Percentiles rank a stretch among this genome's conserved stretches.
Evolutionary conservation across 2,888 invertebrate species (phyloP).

Genomic region (Apamea crenata): DNA sequence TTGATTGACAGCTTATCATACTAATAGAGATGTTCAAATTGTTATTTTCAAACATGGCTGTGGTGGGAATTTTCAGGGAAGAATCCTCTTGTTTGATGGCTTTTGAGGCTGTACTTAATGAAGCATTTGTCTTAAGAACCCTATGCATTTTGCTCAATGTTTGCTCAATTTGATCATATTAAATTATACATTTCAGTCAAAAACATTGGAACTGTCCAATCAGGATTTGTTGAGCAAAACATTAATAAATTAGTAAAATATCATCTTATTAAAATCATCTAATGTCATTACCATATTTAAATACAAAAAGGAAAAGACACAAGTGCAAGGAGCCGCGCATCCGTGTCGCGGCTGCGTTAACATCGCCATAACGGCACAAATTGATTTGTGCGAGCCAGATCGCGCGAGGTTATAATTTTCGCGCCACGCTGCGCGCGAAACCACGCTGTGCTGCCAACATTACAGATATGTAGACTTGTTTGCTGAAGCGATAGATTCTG

Average conservation of each 20-base stretch:
- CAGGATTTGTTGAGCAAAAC: background rate
- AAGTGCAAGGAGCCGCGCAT: slow-evolving; percentile 60
- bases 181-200: background rate
- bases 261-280: slow-evolving; percentile 24
- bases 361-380: slow-evolving; percentile 79
- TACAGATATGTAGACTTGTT: slow-evolving; percentile 71
- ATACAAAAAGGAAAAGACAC: slow-evolving; percentile 56
- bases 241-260: background rate
- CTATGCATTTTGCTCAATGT: background rate
- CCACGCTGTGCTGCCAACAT: slow-evolving; percentile 81
- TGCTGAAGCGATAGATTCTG: slow-evolving; percentile 67
- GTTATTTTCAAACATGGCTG: background rate
- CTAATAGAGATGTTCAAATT: background rate
- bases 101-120: background rate
- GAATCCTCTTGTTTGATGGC: background rate
- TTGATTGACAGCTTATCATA: background rate
- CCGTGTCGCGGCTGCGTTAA: slow-evolving; percentile 73
- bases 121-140: background rate
- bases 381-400: slow-evolving; percentile 83
- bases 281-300: slow-evolving; percentile 51
- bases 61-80: background rate
- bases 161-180: background rate
- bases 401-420: slow-evolving; percentile 86
- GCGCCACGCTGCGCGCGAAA: slow-evolving; percentile 82
- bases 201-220: background rate